Evolutionary conservation across 2,888 invertebrate genomes (phyloP).

Genomic region (Byasa hedistus): DNA sequence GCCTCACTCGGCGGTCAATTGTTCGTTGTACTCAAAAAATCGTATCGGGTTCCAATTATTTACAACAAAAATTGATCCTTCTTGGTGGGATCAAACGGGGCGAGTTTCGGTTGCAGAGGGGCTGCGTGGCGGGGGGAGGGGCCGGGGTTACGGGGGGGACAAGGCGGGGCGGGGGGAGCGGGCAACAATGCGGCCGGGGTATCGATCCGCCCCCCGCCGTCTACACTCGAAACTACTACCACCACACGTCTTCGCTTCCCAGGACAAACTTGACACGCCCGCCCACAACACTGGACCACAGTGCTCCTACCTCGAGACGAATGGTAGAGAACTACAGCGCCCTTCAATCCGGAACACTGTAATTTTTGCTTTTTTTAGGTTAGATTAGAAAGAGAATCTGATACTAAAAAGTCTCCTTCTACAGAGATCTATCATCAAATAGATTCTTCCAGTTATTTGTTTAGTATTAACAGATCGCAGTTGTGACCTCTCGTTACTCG

Average conservation of each 20-base stretch:
- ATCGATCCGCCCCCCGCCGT: slow-evolving; percentile 58
- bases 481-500: too few species aligned
- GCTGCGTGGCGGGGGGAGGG: slow-evolving; percentile 44
- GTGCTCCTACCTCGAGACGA: too few species aligned
- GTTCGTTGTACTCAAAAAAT: slow-evolving; percentile 22
- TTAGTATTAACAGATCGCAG: too few species aligned
- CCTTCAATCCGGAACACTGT: too few species aligned
- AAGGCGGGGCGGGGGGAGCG: slow-evolving; percentile 41
- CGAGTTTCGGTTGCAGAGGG: slow-evolving; percentile 61
- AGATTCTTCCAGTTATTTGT: too few species aligned
- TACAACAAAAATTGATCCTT: slow-evolving; percentile 76
- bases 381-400: too few species aligned
- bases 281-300: too few species aligned
- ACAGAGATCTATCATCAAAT: too few species aligned
- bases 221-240: slow-evolving; percentile 24
- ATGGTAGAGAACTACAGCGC: too few species aligned
- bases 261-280: background rate
- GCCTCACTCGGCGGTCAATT: slow-evolving; percentile 5
- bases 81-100: slow-evolving; percentile 73
- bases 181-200: slow-evolving; percentile 77
- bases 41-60: slow-evolving; percentile 38
- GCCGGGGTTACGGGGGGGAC: slow-evolving; percentile 34
- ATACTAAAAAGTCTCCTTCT: too few species aligned
- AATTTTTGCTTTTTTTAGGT: too few species aligned
- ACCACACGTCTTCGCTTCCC: slow-evolving; percentile 8